phyloP scores from a whole-genome alignment of 2,113 vertebrate genomes.

The Thymallus thymallus region DNA sequence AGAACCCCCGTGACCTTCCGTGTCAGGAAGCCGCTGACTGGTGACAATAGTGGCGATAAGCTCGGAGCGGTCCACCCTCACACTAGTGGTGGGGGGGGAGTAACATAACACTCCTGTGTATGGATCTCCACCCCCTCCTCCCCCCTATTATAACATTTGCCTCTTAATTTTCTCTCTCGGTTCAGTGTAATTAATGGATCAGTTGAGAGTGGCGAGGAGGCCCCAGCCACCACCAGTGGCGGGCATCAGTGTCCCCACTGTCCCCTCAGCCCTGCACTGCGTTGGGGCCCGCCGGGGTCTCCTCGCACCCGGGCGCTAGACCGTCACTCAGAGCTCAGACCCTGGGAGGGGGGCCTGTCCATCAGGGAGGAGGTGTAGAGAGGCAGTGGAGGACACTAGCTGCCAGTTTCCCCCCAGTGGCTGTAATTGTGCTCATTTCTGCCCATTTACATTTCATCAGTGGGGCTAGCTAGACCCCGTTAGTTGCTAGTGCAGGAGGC shows the following conservation, averaged over 20 bases:
- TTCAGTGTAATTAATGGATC: constrained; percentile 71
- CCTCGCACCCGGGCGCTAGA: constrained; percentile 49
- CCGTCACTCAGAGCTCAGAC: constrained; percentile 57
- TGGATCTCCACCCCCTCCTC: constrained; percentile 13
- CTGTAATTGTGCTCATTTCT: constrained; percentile 89
- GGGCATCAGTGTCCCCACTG: constrained; percentile 18
- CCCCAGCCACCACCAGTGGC: constrained; percentile 34
- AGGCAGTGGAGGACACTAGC: constrained; percentile 71
- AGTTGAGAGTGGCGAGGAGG: constrained; percentile 53
- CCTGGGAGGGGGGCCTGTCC: constrained; percentile 67
- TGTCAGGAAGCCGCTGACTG: constrained; percentile 53
- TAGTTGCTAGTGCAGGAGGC: constrained; percentile 64
- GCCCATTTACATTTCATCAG: constrained; percentile 95
- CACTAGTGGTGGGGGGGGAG: constrained; percentile 21
- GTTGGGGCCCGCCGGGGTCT: constrained; percentile 46
- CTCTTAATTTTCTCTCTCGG: constrained; percentile 66
- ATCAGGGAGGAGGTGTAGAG: constrained; percentile 73
- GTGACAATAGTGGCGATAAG: constrained; percentile 50
- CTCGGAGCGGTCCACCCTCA: constrained; percentile 46
- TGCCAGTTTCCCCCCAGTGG: constrained; percentile 77
- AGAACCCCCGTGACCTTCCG: constrained; percentile 45
- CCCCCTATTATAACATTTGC: constrained; percentile 67
- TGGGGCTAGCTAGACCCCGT: constrained; percentile 64
- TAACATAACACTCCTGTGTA: constrained; percentile 24
- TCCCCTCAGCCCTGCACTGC: constrained; percentile 47